A percentile compares a stretch with the other conserved stretches of the same genome.
Conservation (phyloP, 2,888 invertebrate genomes). For the Hecatera dysodea region DNA sequence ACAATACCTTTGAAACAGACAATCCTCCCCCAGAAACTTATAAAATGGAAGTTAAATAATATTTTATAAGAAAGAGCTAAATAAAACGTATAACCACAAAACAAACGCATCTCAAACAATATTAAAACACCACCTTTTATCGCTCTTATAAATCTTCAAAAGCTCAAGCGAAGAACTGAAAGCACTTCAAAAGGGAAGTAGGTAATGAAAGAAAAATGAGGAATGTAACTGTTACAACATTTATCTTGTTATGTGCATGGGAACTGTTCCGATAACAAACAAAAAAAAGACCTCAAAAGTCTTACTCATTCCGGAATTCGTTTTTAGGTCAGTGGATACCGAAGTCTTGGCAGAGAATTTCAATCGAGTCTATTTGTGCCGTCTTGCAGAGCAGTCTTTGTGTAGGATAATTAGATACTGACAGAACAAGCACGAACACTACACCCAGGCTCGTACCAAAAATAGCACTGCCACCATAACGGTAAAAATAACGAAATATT, state of each 20-base stretch:
- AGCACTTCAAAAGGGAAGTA: slow-evolving; percentile 64
- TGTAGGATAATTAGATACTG: slow-evolving; percentile 48
- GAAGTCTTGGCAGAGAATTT: slow-evolving; percentile 62
- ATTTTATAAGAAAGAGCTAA: slow-evolving; percentile 63
- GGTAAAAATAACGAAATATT: slow-evolving; percentile 11
- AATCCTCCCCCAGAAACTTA: slow-evolving; percentile 72
- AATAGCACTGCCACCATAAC: background rate
- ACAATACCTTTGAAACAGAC: slow-evolving; percentile 72
- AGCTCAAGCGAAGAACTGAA: slow-evolving; percentile 46
- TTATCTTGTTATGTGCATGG: slow-evolving; percentile 59
- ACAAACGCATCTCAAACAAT: slow-evolving; percentile 64
- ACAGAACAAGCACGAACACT: slow-evolving; percentile 26
- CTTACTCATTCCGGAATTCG: slow-evolving; percentile 65
- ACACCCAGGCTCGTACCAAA: background rate
- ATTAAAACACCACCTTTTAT: slow-evolving; percentile 50
- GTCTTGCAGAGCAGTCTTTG: slow-evolving; percentile 39
- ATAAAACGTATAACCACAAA: slow-evolving; percentile 66
- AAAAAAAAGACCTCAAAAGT: slow-evolving; percentile 37
- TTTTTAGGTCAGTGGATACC: slow-evolving; percentile 62
- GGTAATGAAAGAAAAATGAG: slow-evolving; percentile 65
- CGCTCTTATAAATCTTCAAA: slow-evolving; percentile 45
- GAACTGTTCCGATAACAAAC: slow-evolving; percentile 50
- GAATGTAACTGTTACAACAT: slow-evolving; percentile 66
- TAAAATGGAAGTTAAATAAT: slow-evolving; percentile 76
- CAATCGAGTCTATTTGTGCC: slow-evolving; percentile 65